phyloP scores from a whole-genome alignment of 2,888 invertebrate genomes.

The Epirrhoe alternata region DNA sequence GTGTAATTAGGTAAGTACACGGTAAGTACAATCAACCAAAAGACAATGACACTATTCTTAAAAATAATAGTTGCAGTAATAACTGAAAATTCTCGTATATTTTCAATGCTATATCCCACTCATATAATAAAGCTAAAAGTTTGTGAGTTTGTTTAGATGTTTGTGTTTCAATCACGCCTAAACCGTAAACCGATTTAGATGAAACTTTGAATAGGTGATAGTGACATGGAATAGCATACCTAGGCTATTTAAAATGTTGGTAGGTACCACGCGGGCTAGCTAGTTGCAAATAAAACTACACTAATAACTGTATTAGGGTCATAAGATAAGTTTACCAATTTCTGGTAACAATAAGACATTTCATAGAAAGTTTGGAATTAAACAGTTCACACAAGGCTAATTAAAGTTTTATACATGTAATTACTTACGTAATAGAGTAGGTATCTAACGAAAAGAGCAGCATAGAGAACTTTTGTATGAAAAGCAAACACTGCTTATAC shows the following conservation, averaged over 20 bases:
- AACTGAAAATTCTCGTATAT: background rate
- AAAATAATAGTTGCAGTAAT: background rate
- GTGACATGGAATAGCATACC: no score
- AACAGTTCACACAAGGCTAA: conserved; percentile 7
- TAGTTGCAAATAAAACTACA: background rate
- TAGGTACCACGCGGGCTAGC: no score
- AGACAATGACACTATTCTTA: background rate
- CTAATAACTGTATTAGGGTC: background rate
- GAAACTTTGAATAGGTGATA: no score
- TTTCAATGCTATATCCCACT: background rate
- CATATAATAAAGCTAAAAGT: no score
- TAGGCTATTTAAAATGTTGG: no score
- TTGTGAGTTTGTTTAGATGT: no score
- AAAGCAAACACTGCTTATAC: background rate
- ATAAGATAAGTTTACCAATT: conserved; percentile 5
- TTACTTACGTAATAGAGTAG: background rate
- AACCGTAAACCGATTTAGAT: no score
- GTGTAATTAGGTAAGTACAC: no score
- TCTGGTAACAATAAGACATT: conserved; percentile 8
- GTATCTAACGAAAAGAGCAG: background rate
- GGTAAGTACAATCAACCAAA: background rate
- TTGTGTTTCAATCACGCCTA: no score
- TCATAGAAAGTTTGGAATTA: conserved; percentile 9
- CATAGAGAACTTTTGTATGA: background rate
- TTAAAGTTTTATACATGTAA: conserved; percentile 1